Conservation (phyloP, 2,888 invertebrate genomes). For the Heliconius charithonia region DNA sequence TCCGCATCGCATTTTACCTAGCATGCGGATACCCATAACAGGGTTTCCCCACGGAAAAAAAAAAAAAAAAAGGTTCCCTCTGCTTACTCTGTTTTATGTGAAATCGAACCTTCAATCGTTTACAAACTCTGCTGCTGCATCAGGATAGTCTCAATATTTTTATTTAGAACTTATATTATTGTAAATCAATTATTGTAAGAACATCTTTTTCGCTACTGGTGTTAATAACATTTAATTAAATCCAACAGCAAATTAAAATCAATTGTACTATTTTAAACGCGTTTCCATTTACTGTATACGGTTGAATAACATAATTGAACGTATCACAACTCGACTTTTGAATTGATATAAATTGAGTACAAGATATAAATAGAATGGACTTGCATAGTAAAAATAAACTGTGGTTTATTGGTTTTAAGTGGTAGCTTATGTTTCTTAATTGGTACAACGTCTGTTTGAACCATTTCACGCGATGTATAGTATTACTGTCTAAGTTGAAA, state of each 20-base stretch:
- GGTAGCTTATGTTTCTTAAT: constrained; percentile 45
- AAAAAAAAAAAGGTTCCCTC: too few relatives aligned
- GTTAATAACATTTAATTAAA: constrained; percentile 38
- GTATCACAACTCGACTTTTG: constrained; percentile 69
- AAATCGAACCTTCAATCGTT: too few relatives aligned
- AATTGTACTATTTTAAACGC: constrained; percentile 65
- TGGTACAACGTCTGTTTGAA: constrained; percentile 42
- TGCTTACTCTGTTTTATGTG: too few relatives aligned
- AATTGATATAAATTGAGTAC: constrained; percentile 79
- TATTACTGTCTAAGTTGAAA: constrained; percentile 1
- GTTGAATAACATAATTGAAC: constrained; percentile 75
- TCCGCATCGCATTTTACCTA: too few relatives aligned
- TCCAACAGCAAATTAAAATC: constrained; percentile 60
- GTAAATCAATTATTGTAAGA: background rate
- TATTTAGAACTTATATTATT: too few relatives aligned
- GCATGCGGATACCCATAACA: too few relatives aligned
- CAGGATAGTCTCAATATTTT: too few relatives aligned
- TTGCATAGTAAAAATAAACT: constrained; percentile 45
- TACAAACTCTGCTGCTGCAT: too few relatives aligned
- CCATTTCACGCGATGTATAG: constrained; percentile 9
- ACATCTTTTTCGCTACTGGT: background rate
- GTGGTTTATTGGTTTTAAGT: constrained; percentile 44
- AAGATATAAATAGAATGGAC: constrained; percentile 69
- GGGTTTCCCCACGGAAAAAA: too few relatives aligned
- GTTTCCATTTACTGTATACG: constrained; percentile 62